phyloP scores from a whole-genome alignment of 2,797 vertebrate species.

The Parauchenoglanis punctatus region DNA sequence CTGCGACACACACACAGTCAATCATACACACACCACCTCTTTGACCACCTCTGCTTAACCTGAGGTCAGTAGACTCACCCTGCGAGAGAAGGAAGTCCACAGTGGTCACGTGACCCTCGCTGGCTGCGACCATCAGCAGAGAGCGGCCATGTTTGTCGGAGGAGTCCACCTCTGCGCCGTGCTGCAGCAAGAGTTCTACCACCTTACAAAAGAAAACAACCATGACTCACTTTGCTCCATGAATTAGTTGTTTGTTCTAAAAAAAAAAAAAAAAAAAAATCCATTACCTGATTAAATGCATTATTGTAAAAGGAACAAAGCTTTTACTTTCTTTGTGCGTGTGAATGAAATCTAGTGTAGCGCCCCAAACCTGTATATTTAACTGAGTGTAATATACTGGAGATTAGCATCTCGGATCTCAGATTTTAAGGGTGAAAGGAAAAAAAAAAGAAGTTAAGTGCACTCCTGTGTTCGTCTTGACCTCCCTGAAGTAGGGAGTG shows the following conservation, averaged over 20 bases:
- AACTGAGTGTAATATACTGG: not conserved
- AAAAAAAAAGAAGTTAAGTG: not conserved
- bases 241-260: not conserved
- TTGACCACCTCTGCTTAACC: not conserved
- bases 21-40: not conserved
- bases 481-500: not conserved
- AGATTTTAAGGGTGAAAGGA: not conserved
- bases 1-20: conserved; percentile 66
- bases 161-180: conserved; percentile 81
- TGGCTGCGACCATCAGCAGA: conserved; percentile 89
- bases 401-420: not conserved
- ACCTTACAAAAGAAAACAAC: conserved; percentile 74
- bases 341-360: not conserved
- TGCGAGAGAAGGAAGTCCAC: conserved; percentile 88
- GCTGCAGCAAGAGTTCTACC: conserved; percentile 84
- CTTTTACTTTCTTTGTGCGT: not conserved
- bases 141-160: conserved; percentile 91
- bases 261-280: too few species aligned
- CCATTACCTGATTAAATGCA: not conserved
- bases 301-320: not conserved
- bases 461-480: not conserved
- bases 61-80: conserved; percentile 72
- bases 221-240: not conserved
- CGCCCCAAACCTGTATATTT: not conserved
- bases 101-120: conserved; percentile 87